Evolutionary conservation across 2,888 invertebrate species (phyloP), one percentile per base, ranked within the genome.

Genomic region (Ophion ventricosus): DNA sequence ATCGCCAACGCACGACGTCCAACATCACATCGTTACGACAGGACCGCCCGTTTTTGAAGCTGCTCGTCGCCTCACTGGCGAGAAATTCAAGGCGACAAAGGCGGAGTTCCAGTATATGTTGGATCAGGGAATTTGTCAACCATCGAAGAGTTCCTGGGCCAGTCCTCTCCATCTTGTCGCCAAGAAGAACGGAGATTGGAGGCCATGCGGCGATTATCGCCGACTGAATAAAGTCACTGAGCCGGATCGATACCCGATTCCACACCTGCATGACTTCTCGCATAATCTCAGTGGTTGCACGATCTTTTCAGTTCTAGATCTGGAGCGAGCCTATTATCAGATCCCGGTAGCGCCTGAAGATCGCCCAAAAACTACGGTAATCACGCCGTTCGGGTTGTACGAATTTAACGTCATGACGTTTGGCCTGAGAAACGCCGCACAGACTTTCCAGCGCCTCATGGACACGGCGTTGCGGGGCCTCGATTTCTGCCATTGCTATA

Each of bases 91-190:
- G 23, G 87, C 82, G 1, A 89, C 89, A 2, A 88, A 88, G 64
- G 7, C 57, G 8, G 87, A 89, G 20, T 90, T 89, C 70, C 49
- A 86, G 8, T 59, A 76, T 0, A 87, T 90, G 88, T 43, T 87
- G 0, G 82, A 87, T 14, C 61, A 80, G 1, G 89, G 90, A 8
- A 87, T 89, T 67, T 85, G 88, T 43, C 76, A 87, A n/a, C 90
- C 87, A 5, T 90, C 89, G 20, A 83, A 66, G 26, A 89, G 88
- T 26, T 87, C 86, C 1, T 89, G 87, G 87, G 76, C 89, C 43
- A 29, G 29, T 29, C 29, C 29, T 5, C 29, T 29, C 5, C 29
- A 81, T 11, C 81, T 64, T 14, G 81, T 76, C 10, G 20, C 56
- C 2, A 81, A 81, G 17, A 72, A 66, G 8, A 66, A 64, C 2